Evolutionary conservation across 2,888 invertebrate species (phyloP), one percentile per base, ranked within the genome.

Genomic region (Chrysodeixis includens): DNA sequence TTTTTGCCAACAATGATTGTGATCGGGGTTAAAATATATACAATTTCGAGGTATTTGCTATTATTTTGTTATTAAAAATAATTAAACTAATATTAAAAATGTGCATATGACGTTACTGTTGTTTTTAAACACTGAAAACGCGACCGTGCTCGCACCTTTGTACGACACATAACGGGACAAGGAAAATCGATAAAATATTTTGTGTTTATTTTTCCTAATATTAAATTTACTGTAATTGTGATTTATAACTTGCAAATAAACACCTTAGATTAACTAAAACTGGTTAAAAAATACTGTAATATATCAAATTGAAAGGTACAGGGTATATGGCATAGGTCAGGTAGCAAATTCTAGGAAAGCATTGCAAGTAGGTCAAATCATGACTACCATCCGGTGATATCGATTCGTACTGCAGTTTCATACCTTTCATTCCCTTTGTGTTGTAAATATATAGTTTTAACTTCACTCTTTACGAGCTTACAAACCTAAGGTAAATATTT

Each of bases 1-100:
- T 54, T 30, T 54, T 26, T 52, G n/a, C 2, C 26, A 49, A 70
- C 30, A 32, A 59, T 63, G 30, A 58, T 18, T 49, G 12, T 16
- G 30, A 12, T 18, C 22, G 2, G n/a, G 16, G 10, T 18, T 18
- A 7, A 16, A 46, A 18, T 10, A 49, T 9, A 46, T 18, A n/a
- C 6, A 35, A 7, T 40, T 14, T n/a, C 2, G 26, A 26, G 2
- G n/a, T 6, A 40, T 40, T 40, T 0, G 6, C 40, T n/a, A n/a
- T 4, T n/a, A 40, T n/a, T 40, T n/a, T 4, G n/a, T 40, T n/a
- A 12, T 0, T 12, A 2, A 12, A 35, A 12, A 12, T n/a, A n/a
- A 40, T 2, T 40, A 3, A n/a, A 1, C 5, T 2, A 40, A 10
- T 35, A 0, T 5, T 14, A 3, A 14, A 40, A n/a, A 40, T 4